These are phyloP conservation scores for Chondrilla cf. caribensis DNA, from an alignment of 37 sponge, comb jelly and placozoan species.

Conservation along the genomic window DNA sequence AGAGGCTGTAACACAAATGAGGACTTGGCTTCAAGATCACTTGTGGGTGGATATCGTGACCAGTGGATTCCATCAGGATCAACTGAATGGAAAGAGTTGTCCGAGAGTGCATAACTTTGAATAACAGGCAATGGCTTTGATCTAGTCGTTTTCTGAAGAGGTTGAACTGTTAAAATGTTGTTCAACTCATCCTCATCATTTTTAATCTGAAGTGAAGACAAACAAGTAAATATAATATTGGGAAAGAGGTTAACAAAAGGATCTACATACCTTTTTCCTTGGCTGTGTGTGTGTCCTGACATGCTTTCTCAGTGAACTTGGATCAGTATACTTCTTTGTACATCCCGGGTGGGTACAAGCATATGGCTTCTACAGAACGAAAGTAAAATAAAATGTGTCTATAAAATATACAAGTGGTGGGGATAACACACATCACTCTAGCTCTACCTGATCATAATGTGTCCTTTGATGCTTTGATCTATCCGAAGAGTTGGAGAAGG, in stretches of 20 bases:
- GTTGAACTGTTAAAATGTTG: slow-evolving; percentile 11
- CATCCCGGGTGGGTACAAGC: slow-evolving; percentile 86
- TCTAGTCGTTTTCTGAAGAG: not conserved
- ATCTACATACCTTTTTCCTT: slow-evolving; percentile 57
- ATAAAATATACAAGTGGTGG: not conserved
- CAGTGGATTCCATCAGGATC: not conserved
- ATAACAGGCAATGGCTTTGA: not conserved
- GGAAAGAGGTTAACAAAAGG: not conserved
- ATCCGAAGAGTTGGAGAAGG: slow-evolving; percentile 95
- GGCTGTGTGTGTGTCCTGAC: slow-evolving; percentile 64
- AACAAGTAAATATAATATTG: not conserved
- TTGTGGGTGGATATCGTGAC: no score
- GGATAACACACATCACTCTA: not conserved
- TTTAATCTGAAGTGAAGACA: slow-evolving; percentile 28
- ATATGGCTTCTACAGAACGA: slow-evolving; percentile 82
- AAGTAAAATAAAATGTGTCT: not conserved
- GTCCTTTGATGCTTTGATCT: slow-evolving; percentile 91
- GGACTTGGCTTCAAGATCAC: not conserved
- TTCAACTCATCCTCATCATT: slow-evolving; percentile 35
- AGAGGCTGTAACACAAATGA: not conserved
- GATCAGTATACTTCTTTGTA: slow-evolving; percentile 91
- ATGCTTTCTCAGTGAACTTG: slow-evolving; percentile 92
- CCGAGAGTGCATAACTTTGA: not conserved
- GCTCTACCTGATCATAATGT: slow-evolving; percentile 75
- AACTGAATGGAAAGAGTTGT: not conserved